phyloP scores from a whole-genome alignment of 2,888 invertebrate species.

The Ditula angustiorana region DNA sequence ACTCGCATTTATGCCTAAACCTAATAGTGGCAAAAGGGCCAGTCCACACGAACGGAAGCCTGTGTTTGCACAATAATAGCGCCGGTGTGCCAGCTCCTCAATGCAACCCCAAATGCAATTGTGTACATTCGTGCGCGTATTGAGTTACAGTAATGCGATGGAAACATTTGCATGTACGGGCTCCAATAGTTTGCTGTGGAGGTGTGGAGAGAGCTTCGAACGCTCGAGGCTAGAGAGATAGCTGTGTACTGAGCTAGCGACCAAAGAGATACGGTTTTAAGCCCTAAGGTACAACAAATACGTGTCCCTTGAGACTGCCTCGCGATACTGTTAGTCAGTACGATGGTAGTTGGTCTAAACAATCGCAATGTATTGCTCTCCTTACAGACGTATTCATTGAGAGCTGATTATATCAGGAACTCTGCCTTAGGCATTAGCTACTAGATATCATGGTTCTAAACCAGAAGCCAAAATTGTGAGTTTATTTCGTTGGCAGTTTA shows the following conservation, averaged over 20 bases:
- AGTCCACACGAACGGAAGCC: slow-evolving; percentile 63
- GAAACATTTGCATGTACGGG: slow-evolving; percentile 74
- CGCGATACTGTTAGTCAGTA: neutral
- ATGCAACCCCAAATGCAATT: slow-evolving; percentile 82
- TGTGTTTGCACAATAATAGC: slow-evolving; percentile 77
- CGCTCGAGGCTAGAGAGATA: slow-evolving; percentile 2
- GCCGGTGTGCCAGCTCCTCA: slow-evolving; percentile 57
- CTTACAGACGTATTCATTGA: slow-evolving; percentile 18
- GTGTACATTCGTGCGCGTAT: slow-evolving; percentile 81
- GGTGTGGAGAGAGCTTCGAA: slow-evolving; percentile 40
- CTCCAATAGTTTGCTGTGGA: slow-evolving; percentile 49
- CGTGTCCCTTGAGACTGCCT: neutral
- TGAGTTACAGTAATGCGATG: slow-evolving; percentile 79
- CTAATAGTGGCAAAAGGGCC: slow-evolving; percentile 58
- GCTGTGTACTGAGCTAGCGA: too few relatives aligned
- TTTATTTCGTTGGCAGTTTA: too few relatives aligned
- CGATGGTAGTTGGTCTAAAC: slow-evolving; percentile 11
- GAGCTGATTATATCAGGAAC: slow-evolving; percentile 11
- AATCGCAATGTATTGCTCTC: slow-evolving; percentile 36
- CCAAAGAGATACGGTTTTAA: slow-evolving; percentile 3
- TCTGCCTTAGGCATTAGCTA: slow-evolving; percentile 26
- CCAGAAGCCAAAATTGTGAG: neutral
- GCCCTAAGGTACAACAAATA: neutral
- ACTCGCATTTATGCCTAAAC: slow-evolving; percentile 41
- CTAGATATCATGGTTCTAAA: slow-evolving; percentile 11